These are phyloP conservation scores for Ceyx cyanopectus DNA, from an alignment of 2,113 vertebrate genomes.

Conservation along the genomic window DNA sequence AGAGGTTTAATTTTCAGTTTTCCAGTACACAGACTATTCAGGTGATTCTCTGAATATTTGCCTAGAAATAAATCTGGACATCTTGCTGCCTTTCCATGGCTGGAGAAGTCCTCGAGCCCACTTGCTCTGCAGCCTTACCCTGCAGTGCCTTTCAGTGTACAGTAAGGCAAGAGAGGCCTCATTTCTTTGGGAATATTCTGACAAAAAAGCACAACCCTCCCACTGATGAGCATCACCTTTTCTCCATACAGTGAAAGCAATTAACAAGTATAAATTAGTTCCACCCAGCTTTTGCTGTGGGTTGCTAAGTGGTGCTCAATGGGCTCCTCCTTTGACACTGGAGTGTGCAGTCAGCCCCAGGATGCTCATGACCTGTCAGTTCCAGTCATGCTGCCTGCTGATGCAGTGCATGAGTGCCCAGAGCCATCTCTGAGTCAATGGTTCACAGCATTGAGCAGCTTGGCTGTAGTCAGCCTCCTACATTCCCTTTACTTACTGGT, in stretches of 20 bases:
- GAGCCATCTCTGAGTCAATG: neutral
- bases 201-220: neutral
- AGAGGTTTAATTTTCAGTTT: neutral
- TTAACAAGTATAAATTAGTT: neutral
- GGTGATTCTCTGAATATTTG: neutral
- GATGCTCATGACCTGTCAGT: neutral
- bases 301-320: neutral
- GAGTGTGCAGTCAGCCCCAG: neutral
- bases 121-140: neutral
- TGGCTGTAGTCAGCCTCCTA: neutral
- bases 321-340: neutral
- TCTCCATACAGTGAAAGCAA: accelerated
- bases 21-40: neutral
- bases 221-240: neutral
- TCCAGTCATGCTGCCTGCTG: neutral
- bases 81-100: neutral
- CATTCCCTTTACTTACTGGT: neutral
- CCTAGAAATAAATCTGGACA: neutral
- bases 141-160: neutral
- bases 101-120: neutral
- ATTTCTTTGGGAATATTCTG: neutral
- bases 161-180: neutral
- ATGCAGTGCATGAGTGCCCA: neutral
- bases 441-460: neutral
- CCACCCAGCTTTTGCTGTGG: neutral